These are phyloP conservation scores for Galago senegalensis DNA, from an alignment of 2,797 vertebrate genomes.

Conservation along the genomic window DNA sequence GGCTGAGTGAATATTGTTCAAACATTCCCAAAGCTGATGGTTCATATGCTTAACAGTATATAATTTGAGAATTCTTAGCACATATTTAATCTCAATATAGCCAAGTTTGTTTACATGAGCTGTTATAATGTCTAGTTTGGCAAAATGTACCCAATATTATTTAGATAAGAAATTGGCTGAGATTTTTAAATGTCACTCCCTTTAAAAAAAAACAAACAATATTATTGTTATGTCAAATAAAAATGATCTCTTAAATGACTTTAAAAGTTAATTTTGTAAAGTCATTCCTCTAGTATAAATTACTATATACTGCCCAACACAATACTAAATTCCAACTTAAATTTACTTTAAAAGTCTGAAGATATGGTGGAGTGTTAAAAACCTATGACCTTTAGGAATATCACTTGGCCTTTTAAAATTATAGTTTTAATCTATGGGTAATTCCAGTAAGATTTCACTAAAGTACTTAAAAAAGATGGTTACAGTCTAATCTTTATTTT, in stretches of 20 bases:
- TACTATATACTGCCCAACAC: neutral
- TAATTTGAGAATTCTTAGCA: conserved; percentile 20
- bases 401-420: neutral
- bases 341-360: neutral
- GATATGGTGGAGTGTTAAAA: neutral
- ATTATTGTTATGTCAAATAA: neutral
- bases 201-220: neutral
- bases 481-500: neutral
- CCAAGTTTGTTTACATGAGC: conserved; percentile 1
- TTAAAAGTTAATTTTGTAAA: neutral
- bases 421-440: neutral
- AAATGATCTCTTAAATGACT: neutral
- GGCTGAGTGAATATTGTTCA: neutral
- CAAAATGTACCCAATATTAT: neutral
- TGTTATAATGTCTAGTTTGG: neutral
- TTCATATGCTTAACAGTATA: neutral
- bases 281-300: neutral
- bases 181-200: neutral
- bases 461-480: neutral
- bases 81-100: neutral
- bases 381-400: neutral
- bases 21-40: neutral
- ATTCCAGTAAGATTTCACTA: conserved; percentile 18
- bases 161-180: neutral
- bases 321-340: conserved; percentile 22